A percentile compares a stretch with the other conserved stretches of the same genome.
These are phyloP conservation scores for Drosophila cracens DNA, from an alignment of 2,888 invertebrate genomes.

Conservation along the genomic window DNA sequence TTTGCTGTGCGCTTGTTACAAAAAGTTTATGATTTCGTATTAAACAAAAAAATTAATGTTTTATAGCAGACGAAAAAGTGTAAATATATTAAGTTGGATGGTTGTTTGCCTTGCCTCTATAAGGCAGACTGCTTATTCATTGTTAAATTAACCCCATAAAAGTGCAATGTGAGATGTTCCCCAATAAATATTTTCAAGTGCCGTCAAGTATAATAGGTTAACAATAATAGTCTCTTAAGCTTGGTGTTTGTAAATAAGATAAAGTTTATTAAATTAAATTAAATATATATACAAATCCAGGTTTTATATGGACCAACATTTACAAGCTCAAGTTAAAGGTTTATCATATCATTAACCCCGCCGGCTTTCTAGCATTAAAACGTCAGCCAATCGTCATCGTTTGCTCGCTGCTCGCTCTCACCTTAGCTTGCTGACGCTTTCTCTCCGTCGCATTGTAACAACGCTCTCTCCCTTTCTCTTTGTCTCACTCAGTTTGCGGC, in stretches of 20 bases:
- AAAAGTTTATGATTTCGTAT: slow-evolving; percentile 79
- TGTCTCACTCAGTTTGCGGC: background rate
- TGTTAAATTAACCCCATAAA: slow-evolving; percentile 48
- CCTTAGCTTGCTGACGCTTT: background rate
- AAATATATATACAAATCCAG: background rate
- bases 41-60: slow-evolving; percentile 80
- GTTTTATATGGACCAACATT: background rate
- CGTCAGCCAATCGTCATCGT: slow-evolving; percentile 12
- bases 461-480: background rate
- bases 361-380: slow-evolving; percentile 36
- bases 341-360: background rate
- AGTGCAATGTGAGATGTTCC: background rate
- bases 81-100: slow-evolving; percentile 64
- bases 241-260: background rate
- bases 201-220: background rate
- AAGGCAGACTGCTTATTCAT: slow-evolving; percentile 8
- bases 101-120: slow-evolving; percentile 31
- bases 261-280: background rate
- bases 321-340: background rate
- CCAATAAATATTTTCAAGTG: background rate
- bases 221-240: background rate
- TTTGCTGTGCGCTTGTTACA: slow-evolving; percentile 76
- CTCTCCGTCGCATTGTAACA: background rate
- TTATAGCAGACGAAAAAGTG: slow-evolving; percentile 47
- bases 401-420: slow-evolving; percentile 7